phyloP scores from a whole-genome alignment of 2,888 invertebrate genomes.

The Pollenia amentaria region DNA sequence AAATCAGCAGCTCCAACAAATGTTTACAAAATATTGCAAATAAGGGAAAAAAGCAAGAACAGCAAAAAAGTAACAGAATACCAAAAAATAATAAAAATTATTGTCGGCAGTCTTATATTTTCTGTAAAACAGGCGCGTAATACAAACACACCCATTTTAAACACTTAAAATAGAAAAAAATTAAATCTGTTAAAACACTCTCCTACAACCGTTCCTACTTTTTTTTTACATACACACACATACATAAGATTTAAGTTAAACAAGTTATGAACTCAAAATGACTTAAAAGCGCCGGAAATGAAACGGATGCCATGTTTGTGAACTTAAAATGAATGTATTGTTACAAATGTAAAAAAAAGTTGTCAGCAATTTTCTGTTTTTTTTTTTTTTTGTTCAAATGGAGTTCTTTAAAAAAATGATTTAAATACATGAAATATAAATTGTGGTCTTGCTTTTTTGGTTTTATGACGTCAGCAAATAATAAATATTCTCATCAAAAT shows the following conservation, averaged over 20 bases:
- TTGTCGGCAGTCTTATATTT: slow-evolving; percentile 68
- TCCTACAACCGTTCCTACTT: not conserved
- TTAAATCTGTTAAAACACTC: not conserved
- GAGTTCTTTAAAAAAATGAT: slow-evolving; percentile 15
- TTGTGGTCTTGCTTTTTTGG: slow-evolving; percentile 16
- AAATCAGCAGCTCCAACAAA: slow-evolving; percentile 24
- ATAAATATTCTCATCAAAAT: slow-evolving; percentile 5
- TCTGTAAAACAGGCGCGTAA: slow-evolving; percentile 52
- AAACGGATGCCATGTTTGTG: slow-evolving; percentile 78
- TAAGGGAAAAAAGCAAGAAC: slow-evolving; percentile 3
- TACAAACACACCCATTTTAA: slow-evolving; percentile 47
- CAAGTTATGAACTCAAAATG: slow-evolving; percentile 77
- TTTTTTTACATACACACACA: not conserved
- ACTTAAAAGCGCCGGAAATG: slow-evolving; percentile 77
- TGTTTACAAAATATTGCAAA: slow-evolving; percentile 20
- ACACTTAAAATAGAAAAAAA: slow-evolving; percentile 31
- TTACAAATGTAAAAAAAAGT: slow-evolving; percentile 22
- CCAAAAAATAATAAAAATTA: slow-evolving; percentile 59
- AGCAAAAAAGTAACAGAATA: slow-evolving; percentile 1
- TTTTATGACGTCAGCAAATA: slow-evolving; percentile 16
- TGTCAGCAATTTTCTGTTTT: slow-evolving; percentile 20
- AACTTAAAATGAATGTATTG: slow-evolving; percentile 65
- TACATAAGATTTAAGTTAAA: slow-evolving; percentile 73
- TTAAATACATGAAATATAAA: slow-evolving; percentile 9
- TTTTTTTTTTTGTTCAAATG: slow-evolving; percentile 27